Conservation (phyloP, 2,797 vertebrate genomes). For the Labroides dimidiatus region DNA sequence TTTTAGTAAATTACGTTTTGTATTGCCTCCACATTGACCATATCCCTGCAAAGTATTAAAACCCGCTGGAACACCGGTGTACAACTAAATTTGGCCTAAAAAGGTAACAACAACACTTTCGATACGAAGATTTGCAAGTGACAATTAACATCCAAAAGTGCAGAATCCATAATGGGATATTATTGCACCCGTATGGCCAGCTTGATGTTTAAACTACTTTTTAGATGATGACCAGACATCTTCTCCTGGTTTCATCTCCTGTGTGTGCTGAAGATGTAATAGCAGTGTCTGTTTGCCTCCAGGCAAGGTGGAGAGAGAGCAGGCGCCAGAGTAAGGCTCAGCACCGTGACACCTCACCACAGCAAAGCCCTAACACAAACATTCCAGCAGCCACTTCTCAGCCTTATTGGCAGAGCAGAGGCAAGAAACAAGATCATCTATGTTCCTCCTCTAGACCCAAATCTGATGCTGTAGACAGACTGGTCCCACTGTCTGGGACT, state of each 20-base stretch:
- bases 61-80: not conserved
- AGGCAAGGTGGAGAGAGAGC: slow-evolving; percentile 64
- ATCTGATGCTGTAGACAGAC: slow-evolving; percentile 47
- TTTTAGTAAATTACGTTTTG: not conserved
- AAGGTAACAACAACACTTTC: too few relatives aligned
- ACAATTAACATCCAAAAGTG: not conserved
- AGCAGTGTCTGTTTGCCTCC: slow-evolving; percentile 60
- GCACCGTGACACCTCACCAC: slow-evolving; percentile 74
- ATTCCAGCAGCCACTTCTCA: slow-evolving; percentile 77
- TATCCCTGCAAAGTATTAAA: not conserved
- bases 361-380: slow-evolving; percentile 75
- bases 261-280: slow-evolving; percentile 47
- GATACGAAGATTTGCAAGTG: too few relatives aligned
- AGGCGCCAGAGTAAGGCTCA: slow-evolving; percentile 71
- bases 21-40: not conserved
- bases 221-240: slow-evolving; percentile 55
- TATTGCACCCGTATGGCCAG: slow-evolving; percentile 1
- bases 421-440: slow-evolving; percentile 66
- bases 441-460: slow-evolving; percentile 52
- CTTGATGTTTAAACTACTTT: slow-evolving; percentile 32
- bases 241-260: slow-evolving; percentile 56
- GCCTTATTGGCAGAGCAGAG: slow-evolving; percentile 52
- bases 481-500: slow-evolving; percentile 25
- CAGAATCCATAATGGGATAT: not conserved
- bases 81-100: not conserved